Evolutionary conservation across 2,888 invertebrate species (phyloP).

Genomic region (Lasioglossum calceatum): DNA sequence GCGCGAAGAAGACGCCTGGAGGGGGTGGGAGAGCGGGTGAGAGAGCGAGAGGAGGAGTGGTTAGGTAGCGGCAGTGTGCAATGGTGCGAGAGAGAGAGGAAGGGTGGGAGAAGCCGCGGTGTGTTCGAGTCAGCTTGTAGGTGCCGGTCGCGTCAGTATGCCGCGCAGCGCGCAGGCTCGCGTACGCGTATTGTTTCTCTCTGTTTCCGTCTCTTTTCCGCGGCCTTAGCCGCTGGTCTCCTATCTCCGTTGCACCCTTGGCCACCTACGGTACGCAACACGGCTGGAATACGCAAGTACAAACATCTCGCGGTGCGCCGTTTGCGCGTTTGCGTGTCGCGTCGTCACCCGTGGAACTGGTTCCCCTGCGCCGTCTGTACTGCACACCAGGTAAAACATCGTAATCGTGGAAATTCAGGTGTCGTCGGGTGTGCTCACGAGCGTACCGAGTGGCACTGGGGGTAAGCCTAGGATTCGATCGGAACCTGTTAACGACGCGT

Average conservation of each 20-base stretch:
- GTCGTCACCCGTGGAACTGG: not conserved
- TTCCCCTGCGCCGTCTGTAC: not conserved
- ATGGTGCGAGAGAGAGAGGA: constrained; percentile 39
- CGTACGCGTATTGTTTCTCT: constrained; percentile 74
- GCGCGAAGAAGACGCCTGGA: not conserved
- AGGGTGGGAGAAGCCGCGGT: constrained; percentile 44
- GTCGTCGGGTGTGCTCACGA: not conserved
- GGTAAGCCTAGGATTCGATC: constrained; percentile 25
- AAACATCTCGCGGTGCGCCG: constrained; percentile 61
- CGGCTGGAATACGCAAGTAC: constrained; percentile 73
- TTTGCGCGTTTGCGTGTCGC: constrained; percentile 28
- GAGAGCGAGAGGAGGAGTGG: constrained; percentile 22
- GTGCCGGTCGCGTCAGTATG: constrained; percentile 79
- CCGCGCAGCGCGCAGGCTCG: constrained; percentile 83
- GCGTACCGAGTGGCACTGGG: constrained; percentile 7
- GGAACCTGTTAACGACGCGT: constrained; percentile 52
- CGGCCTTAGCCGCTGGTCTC: constrained; percentile 1
- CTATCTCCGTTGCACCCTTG: constrained; percentile 16
- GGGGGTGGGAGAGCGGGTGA: constrained; percentile 11
- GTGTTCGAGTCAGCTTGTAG: constrained; percentile 70
- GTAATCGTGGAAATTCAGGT: constrained; percentile 17
- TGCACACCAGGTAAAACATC: not conserved
- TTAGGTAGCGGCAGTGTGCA: constrained; percentile 50
- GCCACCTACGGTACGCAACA: constrained; percentile 33
- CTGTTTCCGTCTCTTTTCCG: constrained; percentile 43